These are phyloP conservation scores for Ciconia nigra DNA, from an alignment of 2,797 vertebrate genomes.

Conservation along the genomic window DNA sequence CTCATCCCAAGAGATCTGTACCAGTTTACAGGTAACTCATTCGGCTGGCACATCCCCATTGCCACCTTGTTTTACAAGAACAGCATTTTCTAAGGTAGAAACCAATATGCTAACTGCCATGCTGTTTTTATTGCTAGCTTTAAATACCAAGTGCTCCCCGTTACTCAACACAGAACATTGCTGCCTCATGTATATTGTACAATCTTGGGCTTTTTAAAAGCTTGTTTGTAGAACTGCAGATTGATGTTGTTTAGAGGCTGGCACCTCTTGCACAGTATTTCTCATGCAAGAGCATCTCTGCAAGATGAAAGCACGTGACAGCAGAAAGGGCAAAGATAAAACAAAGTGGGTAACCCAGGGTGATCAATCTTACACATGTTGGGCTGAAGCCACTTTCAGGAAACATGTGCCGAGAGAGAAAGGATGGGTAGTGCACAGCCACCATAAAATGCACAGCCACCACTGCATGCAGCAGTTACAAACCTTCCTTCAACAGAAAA, in stretches of 20 bases:
- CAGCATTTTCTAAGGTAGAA: not conserved
- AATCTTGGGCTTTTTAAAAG: not conserved
- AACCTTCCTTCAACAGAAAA: not conserved
- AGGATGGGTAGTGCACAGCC: not conserved
- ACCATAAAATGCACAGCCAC: not conserved
- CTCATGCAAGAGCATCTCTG: not conserved
- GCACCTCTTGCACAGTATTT: not conserved
- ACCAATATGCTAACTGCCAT: accelerated
- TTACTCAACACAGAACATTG: not conserved
- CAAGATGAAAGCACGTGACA: accelerated
- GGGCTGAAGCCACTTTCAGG: not conserved
- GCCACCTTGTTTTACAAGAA: not conserved
- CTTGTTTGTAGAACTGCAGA: accelerated
- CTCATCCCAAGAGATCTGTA: not conserved
- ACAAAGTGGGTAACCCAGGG: not conserved
- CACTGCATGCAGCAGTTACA: not conserved
- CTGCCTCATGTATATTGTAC: not conserved
- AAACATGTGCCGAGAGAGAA: not conserved
- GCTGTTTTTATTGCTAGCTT: not conserved
- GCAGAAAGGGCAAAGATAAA: not conserved
- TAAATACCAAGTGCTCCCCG: not conserved
- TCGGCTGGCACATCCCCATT: too few relatives aligned
- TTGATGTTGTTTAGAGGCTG: not conserved
- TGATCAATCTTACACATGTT: not conserved
- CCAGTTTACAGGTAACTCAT: accelerated